Evolutionary conservation across 1,140 invertebrate species (phyloP), one percentile per base, ranked within the genome.

Genomic region (Heliothis subflexa): DNA sequence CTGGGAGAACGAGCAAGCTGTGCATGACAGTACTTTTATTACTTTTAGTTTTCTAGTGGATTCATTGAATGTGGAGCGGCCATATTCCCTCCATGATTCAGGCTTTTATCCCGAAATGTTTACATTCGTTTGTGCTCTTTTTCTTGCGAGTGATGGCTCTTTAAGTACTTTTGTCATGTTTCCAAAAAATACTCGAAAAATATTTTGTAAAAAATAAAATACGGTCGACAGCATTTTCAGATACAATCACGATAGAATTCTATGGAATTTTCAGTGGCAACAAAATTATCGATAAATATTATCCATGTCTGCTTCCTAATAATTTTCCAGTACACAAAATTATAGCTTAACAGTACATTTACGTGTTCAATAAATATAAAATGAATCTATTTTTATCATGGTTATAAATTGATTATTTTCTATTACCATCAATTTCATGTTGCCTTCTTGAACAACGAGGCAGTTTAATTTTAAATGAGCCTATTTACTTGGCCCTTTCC

Each of bases 11-110:
- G 18, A 49, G 57, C 57, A 50, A 62, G 40, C 73, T 75, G 73
- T 64, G 47, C 73, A 16, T 61, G 57, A 62, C 73, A 50, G 59
- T 62, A 75, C 72, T 74, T 74, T 74, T 74, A 74, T 74, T 61
- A 74, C 72, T 73, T 47, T 47, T 75, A 68, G 64, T 59, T 75
- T 75, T 25, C 40, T 21, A 62, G 45, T 59, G 21, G 57, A 62
- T 75, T 75, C 21, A 13, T 45, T 9, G 9, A 75, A 50, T 52
- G 73, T 75, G 21, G 47, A 50, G 59, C 73, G 45, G 62, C 57
- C 72, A 47, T 62, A 75, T 64, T 59, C 55, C 16, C 25, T 25
- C 33, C 18, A 55, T 57, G 54, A 45, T 73, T 45, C 45, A 33
- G 25, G 57, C 7, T 62, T 62, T 62, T 50, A 62, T 75, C 73